phyloP scores from a whole-genome alignment of 2,797 vertebrate genomes.

The Notoglanidium macrostoma region DNA sequence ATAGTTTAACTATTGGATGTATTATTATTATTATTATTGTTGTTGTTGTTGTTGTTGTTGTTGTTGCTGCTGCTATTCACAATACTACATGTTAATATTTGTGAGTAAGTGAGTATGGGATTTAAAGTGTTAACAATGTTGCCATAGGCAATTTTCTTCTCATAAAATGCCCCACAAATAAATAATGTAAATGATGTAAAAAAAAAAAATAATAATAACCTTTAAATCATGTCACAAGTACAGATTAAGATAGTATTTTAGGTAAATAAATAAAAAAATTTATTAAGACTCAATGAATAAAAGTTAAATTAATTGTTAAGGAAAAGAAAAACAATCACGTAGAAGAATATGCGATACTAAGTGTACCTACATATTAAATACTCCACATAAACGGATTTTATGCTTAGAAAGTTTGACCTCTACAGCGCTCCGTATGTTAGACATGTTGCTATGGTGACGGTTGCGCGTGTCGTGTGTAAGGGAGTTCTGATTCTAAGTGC shows the following conservation, averaged over 20 bases:
- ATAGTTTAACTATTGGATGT: background rate
- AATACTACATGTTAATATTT: too few species aligned
- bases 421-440: conserved; percentile 54
- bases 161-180: too few species aligned
- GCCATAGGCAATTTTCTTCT: too few species aligned
- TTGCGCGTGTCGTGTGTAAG: conserved; percentile 25
- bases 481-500: conserved; percentile 14
- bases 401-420: conserved; percentile 37
- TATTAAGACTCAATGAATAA: background rate
- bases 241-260: background rate
- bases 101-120: too few species aligned
- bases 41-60: background rate
- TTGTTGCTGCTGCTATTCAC: background rate
- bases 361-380: background rate
- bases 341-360: background rate
- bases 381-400: background rate
- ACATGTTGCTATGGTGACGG: conserved; percentile 60
- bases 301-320: background rate
- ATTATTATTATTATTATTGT: background rate
- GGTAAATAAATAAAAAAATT: background rate
- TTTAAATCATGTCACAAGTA: background rate
- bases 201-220: too few species aligned
- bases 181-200: too few species aligned
- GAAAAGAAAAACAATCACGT: background rate
- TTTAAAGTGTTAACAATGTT: too few species aligned